Conservation (phyloP, 2,113 vertebrate species). For the Gymnorhina tibicen region DNA sequence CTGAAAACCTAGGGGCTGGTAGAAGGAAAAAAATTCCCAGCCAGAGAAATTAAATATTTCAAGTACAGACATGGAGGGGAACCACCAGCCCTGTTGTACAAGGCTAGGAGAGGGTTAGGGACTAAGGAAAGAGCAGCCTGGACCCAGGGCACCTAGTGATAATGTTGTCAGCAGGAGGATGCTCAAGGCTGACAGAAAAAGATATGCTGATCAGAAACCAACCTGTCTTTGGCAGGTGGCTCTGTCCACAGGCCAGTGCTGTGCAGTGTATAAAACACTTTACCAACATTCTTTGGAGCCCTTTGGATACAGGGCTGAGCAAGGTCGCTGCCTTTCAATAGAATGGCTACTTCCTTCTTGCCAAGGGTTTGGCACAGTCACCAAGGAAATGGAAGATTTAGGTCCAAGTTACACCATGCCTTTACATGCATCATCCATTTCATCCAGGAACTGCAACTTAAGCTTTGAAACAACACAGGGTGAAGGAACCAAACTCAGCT, state of each 20-base stretch:
- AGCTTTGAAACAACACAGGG: neutral
- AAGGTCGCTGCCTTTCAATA: neutral
- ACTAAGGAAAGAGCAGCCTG: neutral
- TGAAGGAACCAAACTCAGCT: neutral
- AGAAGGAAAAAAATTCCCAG: neutral
- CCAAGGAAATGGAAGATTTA: neutral
- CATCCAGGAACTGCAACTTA: neutral
- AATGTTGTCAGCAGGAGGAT: neutral
- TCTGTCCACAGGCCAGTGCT: neutral
- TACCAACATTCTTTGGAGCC: neutral
- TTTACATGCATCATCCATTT: neutral
- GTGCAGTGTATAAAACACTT: neutral
- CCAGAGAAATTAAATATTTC: neutral
- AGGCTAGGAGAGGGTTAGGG: neutral
- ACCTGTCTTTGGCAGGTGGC: neutral
- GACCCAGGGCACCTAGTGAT: neutral
- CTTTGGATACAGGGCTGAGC: neutral
- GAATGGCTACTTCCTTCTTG: neutral
- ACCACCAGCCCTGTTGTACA: neutral
- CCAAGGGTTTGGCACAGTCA: neutral
- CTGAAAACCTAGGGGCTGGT: neutral
- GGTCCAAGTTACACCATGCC: neutral
- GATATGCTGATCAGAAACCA: neutral
- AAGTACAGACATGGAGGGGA: neutral
- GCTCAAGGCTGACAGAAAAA: neutral